Conservation (phyloP, 1,140 invertebrate genomes). For the Cheumatopsyche charites region DNA sequence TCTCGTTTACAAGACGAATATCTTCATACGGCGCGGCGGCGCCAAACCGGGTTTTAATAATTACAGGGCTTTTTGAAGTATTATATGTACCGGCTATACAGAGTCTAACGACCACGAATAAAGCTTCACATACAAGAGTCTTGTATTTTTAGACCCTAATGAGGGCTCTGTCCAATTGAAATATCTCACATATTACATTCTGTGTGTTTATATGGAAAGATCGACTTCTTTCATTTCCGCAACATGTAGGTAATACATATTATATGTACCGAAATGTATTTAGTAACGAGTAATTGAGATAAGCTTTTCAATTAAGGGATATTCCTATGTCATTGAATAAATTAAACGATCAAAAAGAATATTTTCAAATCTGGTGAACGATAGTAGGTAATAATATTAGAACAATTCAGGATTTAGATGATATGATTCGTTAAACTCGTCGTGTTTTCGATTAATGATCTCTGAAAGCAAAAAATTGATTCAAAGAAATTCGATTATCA, state of each 20-base stretch:
- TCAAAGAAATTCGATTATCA: no score
- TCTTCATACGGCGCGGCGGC: slow-evolving; percentile 1
- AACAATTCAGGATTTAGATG: no score
- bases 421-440: no score
- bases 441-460: no score
- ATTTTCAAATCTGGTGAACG: no score
- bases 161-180: slow-evolving; percentile 29
- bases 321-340: no score
- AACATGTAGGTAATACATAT: neutral
- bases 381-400: no score
- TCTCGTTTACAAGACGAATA: slow-evolving; percentile 17
- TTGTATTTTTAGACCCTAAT: slow-evolving; percentile 11
- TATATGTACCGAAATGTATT: no score
- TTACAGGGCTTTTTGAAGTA: slow-evolving; percentile 8
- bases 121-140: slow-evolving; percentile 14
- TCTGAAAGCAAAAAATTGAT: no score
- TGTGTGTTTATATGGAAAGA: slow-evolving; percentile 26
- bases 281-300: no score
- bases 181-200: slow-evolving; percentile 37
- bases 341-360: no score
- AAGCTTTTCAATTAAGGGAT: no score
- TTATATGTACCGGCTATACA: neutral
- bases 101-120: slow-evolving; percentile 33
- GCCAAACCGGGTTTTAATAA: slow-evolving; percentile 1
- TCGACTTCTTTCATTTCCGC: slow-evolving; percentile 9